Evolutionary conservation across 92 coral and sea anemone genomes (phyloP).

Genomic region (Porites lobata): DNA sequence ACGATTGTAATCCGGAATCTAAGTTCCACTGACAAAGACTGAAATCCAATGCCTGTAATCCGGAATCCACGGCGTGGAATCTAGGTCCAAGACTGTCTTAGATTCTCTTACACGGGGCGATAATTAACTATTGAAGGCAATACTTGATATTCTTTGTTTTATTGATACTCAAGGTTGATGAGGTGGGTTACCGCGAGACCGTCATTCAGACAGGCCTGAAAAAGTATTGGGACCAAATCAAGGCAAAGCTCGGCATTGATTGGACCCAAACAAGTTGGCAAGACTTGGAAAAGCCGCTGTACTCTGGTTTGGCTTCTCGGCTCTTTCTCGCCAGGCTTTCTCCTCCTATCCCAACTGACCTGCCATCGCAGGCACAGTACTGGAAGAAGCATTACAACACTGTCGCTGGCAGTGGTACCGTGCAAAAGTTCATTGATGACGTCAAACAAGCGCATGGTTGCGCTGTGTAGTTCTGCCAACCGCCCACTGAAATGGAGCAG

Average conservation of each 20-base stretch:
- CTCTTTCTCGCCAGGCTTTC: constrained; percentile 72
- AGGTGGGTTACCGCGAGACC: constrained; percentile 72
- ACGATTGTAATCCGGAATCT: too few relatives aligned
- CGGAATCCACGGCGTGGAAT: too few relatives aligned
- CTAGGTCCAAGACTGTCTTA: too few relatives aligned
- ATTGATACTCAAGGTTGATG: constrained; percentile 63
- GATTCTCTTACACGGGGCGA: too few relatives aligned
- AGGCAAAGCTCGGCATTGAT: constrained; percentile 53
- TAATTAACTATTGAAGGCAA: too few relatives aligned
- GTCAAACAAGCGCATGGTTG: constrained; percentile 72
- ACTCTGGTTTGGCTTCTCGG: constrained; percentile 88
- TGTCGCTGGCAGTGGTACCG: constrained; percentile 76
- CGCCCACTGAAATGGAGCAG: too few relatives aligned
- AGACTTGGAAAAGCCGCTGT: constrained; percentile 75
- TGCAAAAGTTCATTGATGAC: constrained; percentile 71
- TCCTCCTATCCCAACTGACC: constrained; percentile 63
- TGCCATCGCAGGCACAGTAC: constrained; percentile 69
- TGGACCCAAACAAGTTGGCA: constrained; percentile 74
- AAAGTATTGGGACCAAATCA: constrained; percentile 62
- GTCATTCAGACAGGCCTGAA: constrained; percentile 54
- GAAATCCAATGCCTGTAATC: too few relatives aligned
- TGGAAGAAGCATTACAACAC: constrained; percentile 88
- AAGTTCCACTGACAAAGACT: too few relatives aligned
- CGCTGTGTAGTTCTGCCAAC: constrained; percentile 36
- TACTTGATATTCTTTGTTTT: not conserved